phyloP scores from a whole-genome alignment of 2,113 vertebrate species.

The Corythoichthys haematopterus region DNA sequence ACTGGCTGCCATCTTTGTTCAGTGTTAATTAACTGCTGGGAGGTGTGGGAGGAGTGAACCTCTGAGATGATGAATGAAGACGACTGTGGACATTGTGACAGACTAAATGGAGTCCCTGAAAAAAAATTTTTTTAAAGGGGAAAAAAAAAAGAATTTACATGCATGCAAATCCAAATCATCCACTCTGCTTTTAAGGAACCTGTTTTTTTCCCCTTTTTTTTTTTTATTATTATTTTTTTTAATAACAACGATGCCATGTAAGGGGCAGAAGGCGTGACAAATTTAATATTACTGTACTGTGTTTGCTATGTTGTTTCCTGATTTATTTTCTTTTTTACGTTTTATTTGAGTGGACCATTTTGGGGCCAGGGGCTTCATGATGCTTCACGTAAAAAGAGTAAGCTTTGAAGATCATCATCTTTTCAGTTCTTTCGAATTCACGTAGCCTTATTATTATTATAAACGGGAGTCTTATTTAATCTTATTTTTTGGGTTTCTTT shows the following conservation, averaged over 20 bases:
- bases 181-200: slow-evolving; percentile 67
- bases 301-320: slow-evolving; percentile 38
- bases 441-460: slow-evolving; percentile 48
- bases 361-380: slow-evolving; percentile 39
- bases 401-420: slow-evolving; percentile 41
- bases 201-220: too few relatives aligned
- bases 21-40: slow-evolving; percentile 44
- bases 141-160: slow-evolving; percentile 66
- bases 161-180: slow-evolving; percentile 72
- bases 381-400: slow-evolving; percentile 45
- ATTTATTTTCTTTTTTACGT: slow-evolving; percentile 7
- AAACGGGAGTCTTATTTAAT: slow-evolving; percentile 38
- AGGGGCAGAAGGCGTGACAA: slow-evolving; percentile 51
- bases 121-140: slow-evolving; percentile 32
- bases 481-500: slow-evolving; percentile 32
- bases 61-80: slow-evolving; percentile 44
- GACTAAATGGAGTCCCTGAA: slow-evolving; percentile 40
- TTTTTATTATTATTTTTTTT: slow-evolving; percentile 38
- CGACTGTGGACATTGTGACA: slow-evolving; percentile 46
- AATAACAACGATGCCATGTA: slow-evolving; percentile 60
- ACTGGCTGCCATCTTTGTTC: slow-evolving; percentile 54
- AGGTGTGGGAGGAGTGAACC: slow-evolving; percentile 12
- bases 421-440: slow-evolving; percentile 40
- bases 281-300: slow-evolving; percentile 67
- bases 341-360: slow-evolving; percentile 16